Percentiles rank a stretch among this genome's conserved stretches.
Conservation (phyloP, 2,888 invertebrate genomes). For the Conistra vaccinii region DNA sequence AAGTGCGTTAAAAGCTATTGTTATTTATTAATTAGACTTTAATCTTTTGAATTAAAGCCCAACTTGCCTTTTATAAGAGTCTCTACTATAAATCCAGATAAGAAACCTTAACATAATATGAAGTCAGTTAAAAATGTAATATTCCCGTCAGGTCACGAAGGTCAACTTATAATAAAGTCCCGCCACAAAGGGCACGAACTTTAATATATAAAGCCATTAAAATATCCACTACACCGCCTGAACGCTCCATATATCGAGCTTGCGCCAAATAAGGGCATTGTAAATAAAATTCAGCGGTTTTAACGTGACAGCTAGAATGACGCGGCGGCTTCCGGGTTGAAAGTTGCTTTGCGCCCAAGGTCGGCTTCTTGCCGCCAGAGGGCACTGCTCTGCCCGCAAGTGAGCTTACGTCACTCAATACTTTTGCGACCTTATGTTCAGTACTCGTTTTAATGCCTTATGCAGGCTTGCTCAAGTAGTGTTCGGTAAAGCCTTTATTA, state of each 20-base stretch:
- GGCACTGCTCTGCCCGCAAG: slow-evolving; percentile 76
- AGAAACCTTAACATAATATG: slow-evolving; percentile 24
- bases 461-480: slow-evolving; percentile 37
- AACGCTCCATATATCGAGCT: slow-evolving; percentile 62
- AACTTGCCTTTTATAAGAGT: neutral
- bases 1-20: neutral
- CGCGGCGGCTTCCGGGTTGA: slow-evolving; percentile 84
- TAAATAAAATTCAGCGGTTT: slow-evolving; percentile 71
- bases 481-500: slow-evolving; percentile 11
- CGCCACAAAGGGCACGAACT: slow-evolving; percentile 62
- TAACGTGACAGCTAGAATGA: slow-evolving; percentile 69
- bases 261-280: slow-evolving; percentile 74
- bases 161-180: slow-evolving; percentile 50
- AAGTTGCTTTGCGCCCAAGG: slow-evolving; percentile 85
- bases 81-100: slow-evolving; percentile 13
- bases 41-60: neutral
- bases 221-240: slow-evolving; percentile 60
- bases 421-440: slow-evolving; percentile 56
- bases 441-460: slow-evolving; percentile 46
- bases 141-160: slow-evolving; percentile 56
- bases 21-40: slow-evolving; percentile 1
- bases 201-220: slow-evolving; percentile 65
- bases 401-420: slow-evolving; percentile 75
- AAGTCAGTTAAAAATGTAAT: slow-evolving; percentile 20
- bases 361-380: slow-evolving; percentile 74